Base-by-base conservation (phyloP, 2,797 vertebrate genomes). In the Oreortyx pictus region DNA sequence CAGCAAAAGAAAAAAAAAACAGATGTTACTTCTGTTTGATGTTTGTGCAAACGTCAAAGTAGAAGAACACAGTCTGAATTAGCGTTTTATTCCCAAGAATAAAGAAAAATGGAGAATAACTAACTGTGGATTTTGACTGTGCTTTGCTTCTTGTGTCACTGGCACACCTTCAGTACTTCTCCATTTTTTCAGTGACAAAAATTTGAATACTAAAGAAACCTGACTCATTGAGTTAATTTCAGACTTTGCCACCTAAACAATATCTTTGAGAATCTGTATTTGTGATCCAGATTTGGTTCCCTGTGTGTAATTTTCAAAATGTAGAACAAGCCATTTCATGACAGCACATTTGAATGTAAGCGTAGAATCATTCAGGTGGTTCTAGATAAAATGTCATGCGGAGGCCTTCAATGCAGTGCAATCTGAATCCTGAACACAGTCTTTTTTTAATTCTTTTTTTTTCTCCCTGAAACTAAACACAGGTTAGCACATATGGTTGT, bases 401-500 rank as follows among this genome's bases (percentile, higher is more conserved):
- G 29, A 86, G 37, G 20, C 29, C 29, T 80, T 39, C 43, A 67
- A 4, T 13, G 37, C 39, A 76, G 39, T 43, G 24, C 11, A n/a
- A 56, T 47, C 70, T 66, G 70, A 84, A 64, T 22, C 24, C 23
- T 35, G 24, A 79, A 33, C 7, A 31, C 6, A 1, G 2, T 31
- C 52, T 54, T n/a, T 66, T 73, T 50, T 49, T 46, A 10, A 5
- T n/a, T 7, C 7, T 2, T 11, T 56, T 59, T 14, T 9, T 12
- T 2, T 2, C 4, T 39, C 12, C 50, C 12, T 33, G 50, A 74
- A 85, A 72, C 43, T 59, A 90, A 76, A 27, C 25, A 68, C 43
- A 87, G 75, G 41, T 92, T 93, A 87, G 49, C 65, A 33, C 19
- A 57, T 85, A 37, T 52, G 37, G 9, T 72, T 85, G 6, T 74